phyloP scores from a whole-genome alignment of 2,113 vertebrate genomes.

The Caranx ignobilis region DNA sequence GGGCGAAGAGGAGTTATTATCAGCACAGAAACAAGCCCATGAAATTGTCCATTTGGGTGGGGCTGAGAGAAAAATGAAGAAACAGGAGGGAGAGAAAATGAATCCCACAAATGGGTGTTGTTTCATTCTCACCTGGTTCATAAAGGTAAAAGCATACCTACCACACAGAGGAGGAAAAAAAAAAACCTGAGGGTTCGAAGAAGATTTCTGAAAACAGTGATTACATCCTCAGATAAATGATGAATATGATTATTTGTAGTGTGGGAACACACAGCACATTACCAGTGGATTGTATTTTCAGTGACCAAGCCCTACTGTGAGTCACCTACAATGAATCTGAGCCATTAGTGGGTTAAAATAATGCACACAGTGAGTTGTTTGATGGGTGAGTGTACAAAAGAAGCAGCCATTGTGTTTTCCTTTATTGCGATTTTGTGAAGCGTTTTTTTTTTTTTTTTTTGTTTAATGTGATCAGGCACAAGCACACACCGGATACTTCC shows the following conservation, averaged over 20 bases:
- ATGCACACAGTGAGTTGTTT: slow-evolving; percentile 43
- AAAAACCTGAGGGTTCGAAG: slow-evolving; percentile 3
- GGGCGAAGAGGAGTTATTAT: slow-evolving; percentile 10
- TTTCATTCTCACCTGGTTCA: slow-evolving; percentile 32
- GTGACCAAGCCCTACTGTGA: slow-evolving; percentile 28
- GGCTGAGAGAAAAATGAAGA: background rate
- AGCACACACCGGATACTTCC: slow-evolving; percentile 21
- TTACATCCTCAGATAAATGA: background rate
- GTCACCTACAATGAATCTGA: slow-evolving; percentile 26
- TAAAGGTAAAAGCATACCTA: slow-evolving; percentile 29
- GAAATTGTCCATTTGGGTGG: slow-evolving; percentile 7
- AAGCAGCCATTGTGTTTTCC: slow-evolving; percentile 56
- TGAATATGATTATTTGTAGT: background rate
- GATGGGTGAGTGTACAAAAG: slow-evolving; percentile 48
- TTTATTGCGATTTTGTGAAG: slow-evolving; percentile 54
- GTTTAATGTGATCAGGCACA: slow-evolving; percentile 42
- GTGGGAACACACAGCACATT: background rate
- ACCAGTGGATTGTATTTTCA: background rate
- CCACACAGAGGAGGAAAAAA: background rate
- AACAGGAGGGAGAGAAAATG: background rate
- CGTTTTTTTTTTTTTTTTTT: slow-evolving; percentile 16
- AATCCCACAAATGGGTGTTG: slow-evolving; percentile 5
- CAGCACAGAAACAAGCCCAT: slow-evolving; percentile 24
- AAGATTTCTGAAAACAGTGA: background rate
- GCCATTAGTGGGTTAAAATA: slow-evolving; percentile 68